Conservation (phyloP, 2,888 invertebrate species). For the Rhorus exstirpatorius region DNA sequence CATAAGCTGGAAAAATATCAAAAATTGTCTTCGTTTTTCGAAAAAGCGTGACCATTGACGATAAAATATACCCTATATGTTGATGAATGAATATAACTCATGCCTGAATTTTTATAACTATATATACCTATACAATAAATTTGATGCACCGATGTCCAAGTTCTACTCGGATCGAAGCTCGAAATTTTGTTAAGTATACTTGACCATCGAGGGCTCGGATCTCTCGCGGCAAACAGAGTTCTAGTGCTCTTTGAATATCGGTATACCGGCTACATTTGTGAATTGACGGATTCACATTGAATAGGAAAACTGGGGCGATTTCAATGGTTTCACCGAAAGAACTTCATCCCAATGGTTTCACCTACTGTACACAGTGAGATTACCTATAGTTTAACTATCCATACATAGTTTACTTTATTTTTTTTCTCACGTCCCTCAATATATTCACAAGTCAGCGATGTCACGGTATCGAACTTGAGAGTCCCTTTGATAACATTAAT, state of each 20-base stretch:
- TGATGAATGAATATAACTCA: no score
- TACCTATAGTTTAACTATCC: constrained; percentile 1
- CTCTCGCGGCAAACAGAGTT: constrained; percentile 13
- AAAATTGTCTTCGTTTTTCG: no score
- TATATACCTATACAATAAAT: background rate
- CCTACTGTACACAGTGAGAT: constrained; percentile 14
- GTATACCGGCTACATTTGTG: constrained; percentile 61
- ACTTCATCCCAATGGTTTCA: background rate
- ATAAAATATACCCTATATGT: no score
- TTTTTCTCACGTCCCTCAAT: constrained; percentile 6
- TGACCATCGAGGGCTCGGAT: constrained; percentile 24
- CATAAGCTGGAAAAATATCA: no score
- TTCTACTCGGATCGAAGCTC: constrained; percentile 18
- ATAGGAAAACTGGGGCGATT: constrained; percentile 44
- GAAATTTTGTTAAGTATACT: constrained; percentile 23
- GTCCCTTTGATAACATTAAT: constrained; percentile 33
- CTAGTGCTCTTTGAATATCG: constrained; percentile 66
- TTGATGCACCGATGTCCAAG: background rate
- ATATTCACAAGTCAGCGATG: constrained; percentile 14
- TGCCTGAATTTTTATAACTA: no score
- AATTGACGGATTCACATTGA: constrained; percentile 71
- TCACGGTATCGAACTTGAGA: constrained; percentile 10
- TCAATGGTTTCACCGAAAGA: constrained; percentile 22
- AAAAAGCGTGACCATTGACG: no score
- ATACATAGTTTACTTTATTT: constrained; percentile 31